phyloP scores from a whole-genome alignment of 2,113 vertebrate species.

The Ancistrus triradiatus region DNA sequence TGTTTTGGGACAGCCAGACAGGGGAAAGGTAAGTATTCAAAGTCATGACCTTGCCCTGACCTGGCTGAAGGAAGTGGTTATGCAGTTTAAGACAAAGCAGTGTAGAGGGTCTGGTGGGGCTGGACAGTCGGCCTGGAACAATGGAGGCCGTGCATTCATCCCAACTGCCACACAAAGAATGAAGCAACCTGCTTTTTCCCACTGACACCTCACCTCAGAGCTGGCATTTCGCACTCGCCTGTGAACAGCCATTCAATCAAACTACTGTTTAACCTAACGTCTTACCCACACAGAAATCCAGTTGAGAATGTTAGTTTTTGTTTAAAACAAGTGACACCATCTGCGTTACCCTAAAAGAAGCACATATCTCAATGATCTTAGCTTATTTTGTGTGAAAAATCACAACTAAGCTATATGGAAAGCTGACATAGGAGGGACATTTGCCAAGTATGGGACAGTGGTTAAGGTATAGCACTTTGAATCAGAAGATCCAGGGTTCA shows the following conservation, averaged over 20 bases:
- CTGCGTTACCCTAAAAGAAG: constrained; percentile 16
- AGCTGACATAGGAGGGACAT: background rate
- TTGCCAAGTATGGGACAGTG: no score
- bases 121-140: constrained; percentile 64
- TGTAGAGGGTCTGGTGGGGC: constrained; percentile 66
- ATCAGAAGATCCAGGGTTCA: no score
- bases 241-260: constrained; percentile 75
- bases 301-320: constrained; percentile 52
- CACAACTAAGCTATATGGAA: background rate
- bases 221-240: constrained; percentile 74
- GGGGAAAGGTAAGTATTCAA: constrained; percentile 62
- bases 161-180: constrained; percentile 70
- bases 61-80: constrained; percentile 73
- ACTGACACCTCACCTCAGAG: constrained; percentile 67
- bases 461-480: no score
- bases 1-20: constrained; percentile 48
- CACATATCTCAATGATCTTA: background rate
- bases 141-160: constrained; percentile 66
- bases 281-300: constrained; percentile 62
- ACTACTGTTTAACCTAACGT: constrained; percentile 77
- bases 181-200: constrained; percentile 58
- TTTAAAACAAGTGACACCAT: constrained; percentile 49
- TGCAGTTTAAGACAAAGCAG: constrained; percentile 71
- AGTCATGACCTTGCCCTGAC: constrained; percentile 76
- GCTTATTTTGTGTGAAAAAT: background rate